Base-by-base conservation (phyloP, 2,797 vertebrate genomes). In the Sebastes trivittatus region DNA sequence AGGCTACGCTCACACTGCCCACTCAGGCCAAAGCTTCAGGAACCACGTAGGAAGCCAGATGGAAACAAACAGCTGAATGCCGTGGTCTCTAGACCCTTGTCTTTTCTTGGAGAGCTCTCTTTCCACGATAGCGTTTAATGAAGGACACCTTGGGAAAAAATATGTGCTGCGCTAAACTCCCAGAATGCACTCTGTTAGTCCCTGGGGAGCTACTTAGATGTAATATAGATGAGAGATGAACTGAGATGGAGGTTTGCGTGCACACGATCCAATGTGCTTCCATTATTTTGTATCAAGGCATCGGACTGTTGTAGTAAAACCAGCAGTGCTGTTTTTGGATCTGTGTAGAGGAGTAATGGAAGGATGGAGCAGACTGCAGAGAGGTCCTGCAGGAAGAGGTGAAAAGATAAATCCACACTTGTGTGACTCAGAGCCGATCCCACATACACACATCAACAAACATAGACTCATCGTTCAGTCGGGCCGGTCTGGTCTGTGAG, bases 31-130 rank as follows among this genome's bases (percentile, higher is more conserved):
- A 64, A 77, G 64, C 81, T 58, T 81, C 74, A 64, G 61, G 66
- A 74, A 78, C 78, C 55, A 67, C 23, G 75, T 32, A 72, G 72
- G 66, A 80, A 65, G 74, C 80, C 78, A 72, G 81, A 75, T 77
- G 69, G 77, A 91, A 89, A 63, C 83, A 81, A 88, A 86, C 72
- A 67, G 76, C 78, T 73, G 71, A 87, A 81, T 72, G 72, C n/a
- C 60, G 38, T 32, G 69, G n/a, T 77, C 66, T 54, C 36, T 20
- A 59, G 63, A 59, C 72, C 75, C 42, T 64, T 54, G 16, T 22
- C 56, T 78, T 72, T 49, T 66, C 34, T 60, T 14, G 61, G 52
- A 78, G n/a, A 56, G 34, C 52, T 46, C 72, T 69, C 16, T 61
- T 80, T 42, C 69, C 54, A 69, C 85, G 38, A 23, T 73, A 58